Evolutionary conservation across 2,888 invertebrate species (phyloP).

Genomic region (Phaedon cochleariae): DNA sequence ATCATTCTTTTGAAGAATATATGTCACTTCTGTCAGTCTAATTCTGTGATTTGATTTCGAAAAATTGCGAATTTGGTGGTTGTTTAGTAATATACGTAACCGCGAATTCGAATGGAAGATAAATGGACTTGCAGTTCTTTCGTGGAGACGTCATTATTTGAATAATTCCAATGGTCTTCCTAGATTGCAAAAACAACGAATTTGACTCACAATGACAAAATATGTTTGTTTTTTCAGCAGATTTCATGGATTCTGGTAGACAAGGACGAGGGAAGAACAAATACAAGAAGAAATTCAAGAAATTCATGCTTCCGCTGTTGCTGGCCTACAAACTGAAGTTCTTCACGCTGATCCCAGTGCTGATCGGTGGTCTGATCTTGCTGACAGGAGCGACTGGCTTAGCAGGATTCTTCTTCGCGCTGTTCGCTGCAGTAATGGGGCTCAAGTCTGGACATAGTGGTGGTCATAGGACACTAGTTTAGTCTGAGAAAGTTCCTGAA

Average conservation of each 20-base stretch:
- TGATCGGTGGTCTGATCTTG: slow-evolving; percentile 76
- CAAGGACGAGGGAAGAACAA: slow-evolving; percentile 60
- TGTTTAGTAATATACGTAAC: too few relatives aligned
- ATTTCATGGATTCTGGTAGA: slow-evolving; percentile 39
- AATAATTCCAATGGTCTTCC: too few relatives aligned
- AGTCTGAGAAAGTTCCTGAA: background rate
- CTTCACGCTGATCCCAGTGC: slow-evolving; percentile 77
- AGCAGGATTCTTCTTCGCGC: slow-evolving; percentile 88
- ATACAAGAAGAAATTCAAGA: slow-evolving; percentile 69
- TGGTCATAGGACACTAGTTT: slow-evolving; percentile 15
- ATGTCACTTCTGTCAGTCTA: too few relatives aligned
- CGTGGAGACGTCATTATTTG: too few relatives aligned
- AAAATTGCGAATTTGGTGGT: too few relatives aligned
- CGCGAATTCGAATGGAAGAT: too few relatives aligned
- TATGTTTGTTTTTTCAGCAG: slow-evolving; percentile 38
- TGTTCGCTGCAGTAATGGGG: slow-evolving; percentile 85
- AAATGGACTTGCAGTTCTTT: too few relatives aligned
- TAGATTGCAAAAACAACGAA: too few relatives aligned
- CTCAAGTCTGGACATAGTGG: slow-evolving; percentile 66
- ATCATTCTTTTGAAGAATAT: too few relatives aligned
- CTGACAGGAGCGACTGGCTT: slow-evolving; percentile 81
- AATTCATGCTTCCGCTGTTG: slow-evolving; percentile 77
- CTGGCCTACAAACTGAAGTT: slow-evolving; percentile 87
- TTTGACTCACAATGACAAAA: background rate
- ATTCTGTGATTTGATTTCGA: too few relatives aligned